phyloP scores from a whole-genome alignment of 1,140 invertebrate species.

The Tribolium madens region DNA sequence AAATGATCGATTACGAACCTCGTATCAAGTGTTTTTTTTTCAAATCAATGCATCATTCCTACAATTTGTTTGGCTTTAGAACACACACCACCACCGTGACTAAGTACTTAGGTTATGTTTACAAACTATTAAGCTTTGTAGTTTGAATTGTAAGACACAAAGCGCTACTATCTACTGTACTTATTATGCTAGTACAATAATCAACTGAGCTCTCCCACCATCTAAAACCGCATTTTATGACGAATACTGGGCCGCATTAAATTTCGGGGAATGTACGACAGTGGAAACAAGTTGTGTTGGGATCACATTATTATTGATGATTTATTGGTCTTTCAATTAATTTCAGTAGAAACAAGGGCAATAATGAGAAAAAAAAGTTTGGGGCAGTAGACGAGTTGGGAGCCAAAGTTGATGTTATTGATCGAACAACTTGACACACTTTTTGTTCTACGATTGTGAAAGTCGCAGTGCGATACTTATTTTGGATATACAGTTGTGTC shows the following conservation, averaged over 20 bases:
- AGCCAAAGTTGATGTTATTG: neutral
- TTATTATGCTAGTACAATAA: neutral
- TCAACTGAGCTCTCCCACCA: conserved; percentile 7
- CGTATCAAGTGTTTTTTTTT: neutral
- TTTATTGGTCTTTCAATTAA: too few relatives aligned
- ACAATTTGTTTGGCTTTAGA: neutral
- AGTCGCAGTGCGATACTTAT: conserved; percentile 20
- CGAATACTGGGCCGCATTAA: too few relatives aligned
- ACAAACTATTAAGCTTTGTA: neutral
- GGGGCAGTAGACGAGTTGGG: neutral
- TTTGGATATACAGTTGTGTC: neutral
- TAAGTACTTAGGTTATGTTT: conserved; percentile 21
- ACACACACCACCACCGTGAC: neutral
- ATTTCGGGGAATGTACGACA: neutral
- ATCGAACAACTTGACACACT: neutral
- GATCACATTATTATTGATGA: too few relatives aligned
- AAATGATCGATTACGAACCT: conserved; percentile 11
- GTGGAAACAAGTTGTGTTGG: too few relatives aligned
- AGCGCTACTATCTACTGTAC: conserved; percentile 11
- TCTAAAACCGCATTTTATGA: too few relatives aligned
- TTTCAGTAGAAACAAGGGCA: too few relatives aligned
- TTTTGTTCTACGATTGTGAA: neutral
- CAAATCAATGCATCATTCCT: neutral
- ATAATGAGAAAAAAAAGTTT: neutral
- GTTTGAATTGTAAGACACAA: neutral